Percentiles rank a stretch among this genome's conserved stretches.
Evolutionary conservation across 1,140 invertebrate genomes (phyloP).

Genomic region (Papilio helenus): DNA sequence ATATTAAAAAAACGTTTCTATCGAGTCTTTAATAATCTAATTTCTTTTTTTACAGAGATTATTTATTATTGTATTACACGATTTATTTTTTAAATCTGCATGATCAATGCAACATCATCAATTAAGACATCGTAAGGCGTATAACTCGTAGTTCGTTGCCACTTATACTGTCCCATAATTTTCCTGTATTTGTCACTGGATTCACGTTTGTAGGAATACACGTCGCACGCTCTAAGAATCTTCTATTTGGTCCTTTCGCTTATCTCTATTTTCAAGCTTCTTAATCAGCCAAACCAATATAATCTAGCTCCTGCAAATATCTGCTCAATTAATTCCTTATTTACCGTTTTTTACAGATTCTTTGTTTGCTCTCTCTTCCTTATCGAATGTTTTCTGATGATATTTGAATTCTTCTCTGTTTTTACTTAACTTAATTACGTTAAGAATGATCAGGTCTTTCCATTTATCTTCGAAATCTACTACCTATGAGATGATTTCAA

Average conservation of each 20-base stretch:
- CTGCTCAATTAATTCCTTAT: background rate
- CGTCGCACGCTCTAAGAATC: constrained; percentile 42
- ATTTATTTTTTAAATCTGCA: constrained; percentile 50
- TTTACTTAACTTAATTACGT: background rate
- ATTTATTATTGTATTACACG: constrained; percentile 30
- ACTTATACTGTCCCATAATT: constrained; percentile 62
- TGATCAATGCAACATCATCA: constrained; percentile 64
- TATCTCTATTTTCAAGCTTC: constrained; percentile 21
- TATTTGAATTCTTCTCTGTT: background rate
- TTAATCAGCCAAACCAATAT: constrained; percentile 21
- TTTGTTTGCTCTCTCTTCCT: background rate
- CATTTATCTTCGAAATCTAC: background rate
- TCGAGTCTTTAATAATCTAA: constrained; percentile 19
- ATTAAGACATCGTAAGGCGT: constrained; percentile 75
- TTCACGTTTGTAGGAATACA: constrained; percentile 48
- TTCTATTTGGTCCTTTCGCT: constrained; percentile 36
- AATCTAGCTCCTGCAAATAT: constrained; percentile 4
- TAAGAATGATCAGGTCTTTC: background rate
- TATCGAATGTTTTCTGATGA: background rate
- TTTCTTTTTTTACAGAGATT: constrained; percentile 45
- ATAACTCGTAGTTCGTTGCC: constrained; percentile 65
- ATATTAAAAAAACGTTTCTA: constrained; percentile 24
- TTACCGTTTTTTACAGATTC: background rate
- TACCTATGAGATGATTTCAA: background rate
- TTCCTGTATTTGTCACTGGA: constrained; percentile 65